Evolutionary conservation across 2,113 vertebrate genomes (phyloP).

Genomic region (Rostratula benghalensis): DNA sequence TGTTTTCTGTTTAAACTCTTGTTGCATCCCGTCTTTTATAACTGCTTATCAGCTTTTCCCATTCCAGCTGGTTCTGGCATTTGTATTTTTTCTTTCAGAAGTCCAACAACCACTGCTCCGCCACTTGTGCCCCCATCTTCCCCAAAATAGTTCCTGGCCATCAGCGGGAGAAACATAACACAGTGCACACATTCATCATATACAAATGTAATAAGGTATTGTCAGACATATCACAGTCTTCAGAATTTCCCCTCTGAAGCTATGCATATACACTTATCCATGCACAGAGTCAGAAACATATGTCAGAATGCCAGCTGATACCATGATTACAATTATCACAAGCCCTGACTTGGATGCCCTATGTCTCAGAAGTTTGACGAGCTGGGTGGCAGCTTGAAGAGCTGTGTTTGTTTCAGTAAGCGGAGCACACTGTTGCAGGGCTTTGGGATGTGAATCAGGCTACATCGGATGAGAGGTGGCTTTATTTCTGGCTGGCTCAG

Average conservation of each 20-base stretch:
- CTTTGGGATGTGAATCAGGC: not conserved
- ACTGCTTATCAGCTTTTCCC: not conserved
- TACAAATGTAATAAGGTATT: not conserved
- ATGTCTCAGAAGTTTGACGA: not conserved
- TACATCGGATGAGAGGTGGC: not conserved
- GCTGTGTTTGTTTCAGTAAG: not conserved
- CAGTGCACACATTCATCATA: not conserved
- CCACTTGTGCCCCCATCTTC: not conserved
- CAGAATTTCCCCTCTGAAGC: not conserved
- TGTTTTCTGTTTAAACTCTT: not conserved
- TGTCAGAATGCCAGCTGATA: not conserved
- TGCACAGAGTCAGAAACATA: not conserved
- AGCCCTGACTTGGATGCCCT: not conserved
- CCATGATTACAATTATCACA: not conserved
- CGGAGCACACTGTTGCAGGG: fast-evolving
- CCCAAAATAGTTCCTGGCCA: not conserved
- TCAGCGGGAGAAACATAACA: not conserved
- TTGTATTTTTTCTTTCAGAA: not conserved
- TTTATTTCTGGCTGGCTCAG: not conserved
- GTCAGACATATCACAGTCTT: not conserved
- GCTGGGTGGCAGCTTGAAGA: not conserved
- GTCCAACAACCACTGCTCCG: not conserved
- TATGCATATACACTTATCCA: not conserved
- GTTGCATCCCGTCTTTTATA: too few species aligned
- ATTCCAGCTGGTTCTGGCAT: not conserved